These are phyloP conservation scores for Urophycis tenuis DNA, from an alignment of 2,797 vertebrate genomes.

Conservation along the genomic window DNA sequence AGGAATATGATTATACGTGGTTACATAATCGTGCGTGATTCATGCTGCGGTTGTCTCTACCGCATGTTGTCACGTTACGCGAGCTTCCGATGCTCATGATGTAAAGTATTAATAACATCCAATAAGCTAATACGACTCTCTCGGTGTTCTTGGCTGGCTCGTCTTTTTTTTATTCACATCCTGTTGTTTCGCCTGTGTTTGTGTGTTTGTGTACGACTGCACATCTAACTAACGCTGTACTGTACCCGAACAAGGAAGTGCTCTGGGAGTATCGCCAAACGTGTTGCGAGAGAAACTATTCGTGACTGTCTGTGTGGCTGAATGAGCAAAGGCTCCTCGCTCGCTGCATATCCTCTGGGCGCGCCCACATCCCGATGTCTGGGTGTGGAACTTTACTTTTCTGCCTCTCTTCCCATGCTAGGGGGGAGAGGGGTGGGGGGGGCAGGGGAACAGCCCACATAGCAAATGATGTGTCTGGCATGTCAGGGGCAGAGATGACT, in stretches of 20 bases:
- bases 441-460: neutral
- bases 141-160: neutral
- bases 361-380: neutral
- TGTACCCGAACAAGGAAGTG: neutral
- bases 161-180: neutral
- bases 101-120: neutral
- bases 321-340: neutral
- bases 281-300: neutral
- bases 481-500: too few relatives aligned
- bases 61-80: neutral
- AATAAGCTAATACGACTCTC: neutral
- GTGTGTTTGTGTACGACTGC: too few relatives aligned
- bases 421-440: too few relatives aligned
- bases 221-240: too few relatives aligned
- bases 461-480: too few relatives aligned
- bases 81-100: neutral
- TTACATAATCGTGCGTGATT: neutral
- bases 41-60: neutral
- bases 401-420: neutral
- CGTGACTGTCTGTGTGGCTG: neutral
- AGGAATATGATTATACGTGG: neutral
- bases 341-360: neutral
- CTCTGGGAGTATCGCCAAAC: neutral
- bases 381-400: neutral
- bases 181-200: too few relatives aligned